phyloP scores from a whole-genome alignment of 2,888 invertebrate species.

The Rugalucina vietnamica region DNA sequence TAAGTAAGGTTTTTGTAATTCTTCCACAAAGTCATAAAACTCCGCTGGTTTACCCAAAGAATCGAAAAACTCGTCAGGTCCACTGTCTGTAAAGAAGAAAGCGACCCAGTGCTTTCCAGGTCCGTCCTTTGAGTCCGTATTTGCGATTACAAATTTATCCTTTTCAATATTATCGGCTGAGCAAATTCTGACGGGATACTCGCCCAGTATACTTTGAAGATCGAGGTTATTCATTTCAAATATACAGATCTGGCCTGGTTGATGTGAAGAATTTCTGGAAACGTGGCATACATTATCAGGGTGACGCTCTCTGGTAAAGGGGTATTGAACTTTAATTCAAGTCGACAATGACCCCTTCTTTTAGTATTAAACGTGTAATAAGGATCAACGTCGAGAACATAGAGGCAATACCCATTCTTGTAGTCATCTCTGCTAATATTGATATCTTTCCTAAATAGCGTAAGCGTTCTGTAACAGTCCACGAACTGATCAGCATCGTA shows the following conservation, averaged over 20 bases:
- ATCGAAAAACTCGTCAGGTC: too few relatives aligned
- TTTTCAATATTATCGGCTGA: constrained; percentile 13
- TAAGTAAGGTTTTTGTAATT: too few relatives aligned
- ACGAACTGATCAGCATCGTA: constrained; percentile 10
- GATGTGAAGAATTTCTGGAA: constrained; percentile 31
- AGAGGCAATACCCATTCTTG: constrained; percentile 24
- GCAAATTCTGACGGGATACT: constrained; percentile 10
- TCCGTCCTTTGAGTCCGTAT: too few relatives aligned
- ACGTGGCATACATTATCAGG: constrained; percentile 39
- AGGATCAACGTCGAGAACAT: constrained; percentile 25
- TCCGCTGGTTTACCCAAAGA: too few relatives aligned
- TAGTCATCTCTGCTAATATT: constrained; percentile 21
- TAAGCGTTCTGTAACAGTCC: constrained; percentile 36
- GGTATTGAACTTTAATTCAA: constrained; percentile 33
- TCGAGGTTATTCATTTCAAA: constrained; percentile 16
- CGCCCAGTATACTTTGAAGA: neutral
- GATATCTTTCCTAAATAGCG: neutral
- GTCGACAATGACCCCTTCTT: constrained; percentile 38
- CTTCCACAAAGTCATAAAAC: too few relatives aligned
- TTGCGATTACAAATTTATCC: constrained; percentile 5
- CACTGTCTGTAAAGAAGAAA: too few relatives aligned
- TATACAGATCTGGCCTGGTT: constrained; percentile 20
- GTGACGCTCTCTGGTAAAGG: constrained; percentile 43
- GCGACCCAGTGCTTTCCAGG: too few relatives aligned
- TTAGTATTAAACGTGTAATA: constrained; percentile 28